Conservation (phyloP, 2,797 vertebrate genomes). For the Hapalemur alaotrensis region DNA sequence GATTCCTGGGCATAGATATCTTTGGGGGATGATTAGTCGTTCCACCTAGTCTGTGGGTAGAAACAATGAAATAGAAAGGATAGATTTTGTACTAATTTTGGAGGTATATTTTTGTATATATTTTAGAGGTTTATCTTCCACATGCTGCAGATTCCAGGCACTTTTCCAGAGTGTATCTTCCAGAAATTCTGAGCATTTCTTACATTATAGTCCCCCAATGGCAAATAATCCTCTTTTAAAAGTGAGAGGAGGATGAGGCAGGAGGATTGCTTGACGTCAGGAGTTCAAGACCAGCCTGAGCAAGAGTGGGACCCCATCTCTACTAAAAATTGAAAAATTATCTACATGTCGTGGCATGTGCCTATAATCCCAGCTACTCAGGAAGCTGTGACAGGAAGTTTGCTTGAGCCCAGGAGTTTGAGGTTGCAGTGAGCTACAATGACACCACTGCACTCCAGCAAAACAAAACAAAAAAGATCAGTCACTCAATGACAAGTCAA, state of each 20-base stretch:
- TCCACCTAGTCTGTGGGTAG: neutral
- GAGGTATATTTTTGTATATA: neutral
- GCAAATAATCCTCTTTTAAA: neutral
- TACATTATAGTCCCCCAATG: neutral
- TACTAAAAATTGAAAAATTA: too few species aligned
- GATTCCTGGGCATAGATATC: neutral
- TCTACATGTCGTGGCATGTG: accelerated
- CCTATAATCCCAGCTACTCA: too few species aligned
- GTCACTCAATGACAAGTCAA: neutral
- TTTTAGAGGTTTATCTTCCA: neutral
- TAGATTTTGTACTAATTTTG: neutral
- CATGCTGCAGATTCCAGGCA: neutral
- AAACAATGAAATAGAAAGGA: neutral
- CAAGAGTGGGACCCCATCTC: too few species aligned
- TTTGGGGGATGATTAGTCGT: neutral
- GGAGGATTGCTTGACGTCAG: too few species aligned
- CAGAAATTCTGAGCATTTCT: neutral
- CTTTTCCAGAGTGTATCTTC: neutral
- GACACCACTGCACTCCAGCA: too few species aligned
- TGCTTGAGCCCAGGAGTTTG: too few species aligned
- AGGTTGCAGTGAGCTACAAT: too few species aligned
- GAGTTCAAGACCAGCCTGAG: neutral
- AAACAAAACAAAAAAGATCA: neutral
- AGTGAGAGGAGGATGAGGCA: neutral
- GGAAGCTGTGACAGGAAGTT: too few species aligned